Evolutionary conservation across 2,888 invertebrate genomes (phyloP), one percentile per base, ranked within the genome.

Genomic region (Dorcus parallelipipedus): DNA sequence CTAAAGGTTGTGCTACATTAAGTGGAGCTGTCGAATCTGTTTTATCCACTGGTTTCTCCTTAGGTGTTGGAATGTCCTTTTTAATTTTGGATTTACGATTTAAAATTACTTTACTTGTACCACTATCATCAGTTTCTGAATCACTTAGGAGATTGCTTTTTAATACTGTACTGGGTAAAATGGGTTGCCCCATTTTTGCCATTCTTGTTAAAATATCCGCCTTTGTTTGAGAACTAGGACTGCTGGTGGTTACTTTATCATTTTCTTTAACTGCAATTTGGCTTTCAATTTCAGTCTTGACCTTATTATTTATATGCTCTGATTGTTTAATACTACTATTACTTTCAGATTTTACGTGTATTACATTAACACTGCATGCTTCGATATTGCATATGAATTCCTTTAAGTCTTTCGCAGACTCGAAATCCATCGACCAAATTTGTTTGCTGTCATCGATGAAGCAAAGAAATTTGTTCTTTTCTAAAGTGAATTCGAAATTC

Each of bases 171-270:
- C n/a, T 45, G 17, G 82, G 76, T 40, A 78, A 64, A 62, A 82
- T 80, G 33, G 80, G 77, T 64, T 82, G 80, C 0, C 84, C 85
- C 80, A 85, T 81, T 78, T 82, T 83, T 1, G 84, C 82, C 78
- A 85, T 83, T 64, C 84, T 76, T 7, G 81, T 78, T 52, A 85
- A 73, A 60, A 84, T 79, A 56, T 79, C 76, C 9, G 80, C 79
- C 69, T 80, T 81, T 38, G 69, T 68, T 58, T 64, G 61, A 45
- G 64, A 64, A 38, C 61, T 64, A 4, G 70, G 65, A 50, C 61
- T 67, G 61, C 70, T 4, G 70, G 67, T 17, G 60, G 56, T 23
- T 58, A 33, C 54, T 9, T 48, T 40, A 48, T 66, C 64, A 41
- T 55, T 60, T 17, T 58, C 60, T 49, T 48, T 61, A n/a, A 53